These are phyloP conservation scores for Nemurella pictetii DNA, from an alignment of 2,888 invertebrate genomes.

Conservation along the genomic window DNA sequence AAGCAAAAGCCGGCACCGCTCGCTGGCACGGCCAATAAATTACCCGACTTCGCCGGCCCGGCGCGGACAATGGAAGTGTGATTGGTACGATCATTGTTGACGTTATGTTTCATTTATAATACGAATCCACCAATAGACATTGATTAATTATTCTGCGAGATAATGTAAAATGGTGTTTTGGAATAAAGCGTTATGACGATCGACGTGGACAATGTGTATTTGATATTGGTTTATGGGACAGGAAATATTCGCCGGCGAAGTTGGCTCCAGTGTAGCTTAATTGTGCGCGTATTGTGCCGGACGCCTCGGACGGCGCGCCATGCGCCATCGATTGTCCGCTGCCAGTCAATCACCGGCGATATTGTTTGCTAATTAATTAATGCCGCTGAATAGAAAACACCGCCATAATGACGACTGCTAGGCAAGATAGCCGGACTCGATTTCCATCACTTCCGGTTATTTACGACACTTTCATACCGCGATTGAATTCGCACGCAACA, in stretches of 20 bases:
- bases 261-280: no score
- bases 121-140: background rate
- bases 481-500: no score
- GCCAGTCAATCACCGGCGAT: background rate
- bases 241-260: background rate
- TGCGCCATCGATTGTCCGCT: background rate
- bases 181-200: background rate
- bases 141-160: slow-evolving; percentile 13
- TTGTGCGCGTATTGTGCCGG: background rate
- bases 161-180: background rate
- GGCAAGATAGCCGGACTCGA: no score
- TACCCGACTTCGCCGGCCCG: background rate
- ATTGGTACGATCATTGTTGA: slow-evolving; percentile 13
- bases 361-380: background rate
- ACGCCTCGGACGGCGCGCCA: background rate
- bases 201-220: background rate
- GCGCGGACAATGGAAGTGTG: background rate
- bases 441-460: no score
- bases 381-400: no score
- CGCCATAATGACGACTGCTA: no score
- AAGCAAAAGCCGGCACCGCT: background rate
- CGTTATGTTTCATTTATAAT: slow-evolving; percentile 15
- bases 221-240: background rate
- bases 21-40: background rate
- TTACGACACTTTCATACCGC: no score